Evolutionary conservation across 2,888 invertebrate species (phyloP), one percentile per base, ranked within the genome.

Genomic region (Galeruca laticollis): DNA sequence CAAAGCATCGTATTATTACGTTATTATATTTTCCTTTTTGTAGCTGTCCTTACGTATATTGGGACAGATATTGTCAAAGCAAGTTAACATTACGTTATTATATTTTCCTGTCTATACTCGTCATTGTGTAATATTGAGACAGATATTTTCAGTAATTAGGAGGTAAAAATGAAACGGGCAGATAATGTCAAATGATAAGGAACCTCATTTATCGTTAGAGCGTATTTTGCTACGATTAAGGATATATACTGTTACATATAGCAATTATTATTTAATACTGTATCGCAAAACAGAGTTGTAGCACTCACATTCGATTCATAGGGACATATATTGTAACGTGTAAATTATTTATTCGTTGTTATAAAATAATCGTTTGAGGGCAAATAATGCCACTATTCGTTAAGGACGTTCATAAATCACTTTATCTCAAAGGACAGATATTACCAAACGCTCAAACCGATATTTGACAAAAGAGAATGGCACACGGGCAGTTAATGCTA

Each of bases 131-230:
- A 43, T 43, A 43, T 43, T 43, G n/a, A n/a, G n/a, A n/a, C n/a
- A n/a, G n/a, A n/a, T n/a, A n/a, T n/a, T n/a, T n/a, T 43, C 15
- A 43, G 43, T 43, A 43, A 43, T 11, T 43, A 43, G 43, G n/a
- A n/a, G n/a, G n/a, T n/a, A 43, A 13, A 43, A 15, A 43, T 43
- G 43, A 43, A 43, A 43, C 4, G 43, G 15, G 13, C 43, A 43
- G n/a, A 43, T 43, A 43, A 43, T 43, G 43, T 43, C 43, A 43
- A 43, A 43, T 43, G 43, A 15, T 43, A 43, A 43, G 43, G 4
- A 43, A 5, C 43, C 43, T 43, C 43, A 43, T 43, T 43, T 6
- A 43, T 43, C n/a, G 43, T 43, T 43, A 43, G 43, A 43, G 43
- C 43, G 13, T 43, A 43, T 4, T 43, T 43, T n/a, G n/a, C n/a